Percentiles rank a stretch among this genome's conserved stretches.
Conservation (phyloP, 2,888 invertebrate species). For the Punctoribates punctum region DNA sequence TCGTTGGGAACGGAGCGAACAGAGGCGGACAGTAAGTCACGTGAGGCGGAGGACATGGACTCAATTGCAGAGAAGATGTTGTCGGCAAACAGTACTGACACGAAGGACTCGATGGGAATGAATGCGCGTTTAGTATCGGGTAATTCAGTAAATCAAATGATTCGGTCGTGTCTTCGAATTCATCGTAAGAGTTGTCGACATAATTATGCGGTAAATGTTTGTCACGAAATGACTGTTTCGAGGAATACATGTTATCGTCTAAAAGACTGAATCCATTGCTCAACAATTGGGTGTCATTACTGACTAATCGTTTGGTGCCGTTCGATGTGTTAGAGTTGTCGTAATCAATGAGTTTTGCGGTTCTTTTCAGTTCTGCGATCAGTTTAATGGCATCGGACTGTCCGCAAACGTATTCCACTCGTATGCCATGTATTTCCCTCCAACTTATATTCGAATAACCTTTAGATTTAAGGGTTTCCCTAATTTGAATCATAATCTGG, state of each 20-base stretch:
- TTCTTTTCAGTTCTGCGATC: conserved; percentile 46
- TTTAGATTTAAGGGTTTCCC: conserved; percentile 44
- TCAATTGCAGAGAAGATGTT: background rate
- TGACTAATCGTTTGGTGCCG: conserved; percentile 3
- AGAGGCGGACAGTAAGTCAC: background rate
- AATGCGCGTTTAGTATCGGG: conserved; percentile 18
- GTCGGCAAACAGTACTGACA: conserved; percentile 29
- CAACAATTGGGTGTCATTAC: background rate
- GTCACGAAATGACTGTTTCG: conserved; percentile 21
- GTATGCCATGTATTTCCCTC: conserved; percentile 46
- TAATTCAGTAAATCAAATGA: conserved; percentile 36
- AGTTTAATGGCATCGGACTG: conserved; percentile 46
- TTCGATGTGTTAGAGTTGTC: conserved; percentile 1
- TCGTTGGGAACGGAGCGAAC: conserved; percentile 15
- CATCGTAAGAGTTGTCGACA: background rate
- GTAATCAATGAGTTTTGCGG: conserved; percentile 39
- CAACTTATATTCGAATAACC: conserved; percentile 45
- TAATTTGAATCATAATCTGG: conserved; percentile 56
- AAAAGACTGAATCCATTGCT: conserved; percentile 14
- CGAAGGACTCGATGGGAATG: conserved; percentile 2
- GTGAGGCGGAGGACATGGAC: conserved; percentile 2
- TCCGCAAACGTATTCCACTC: conserved; percentile 47
- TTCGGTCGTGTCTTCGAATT: background rate
- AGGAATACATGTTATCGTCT: background rate
- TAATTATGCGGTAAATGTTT: conserved; percentile 6